Evolutionary conservation across 1,140 invertebrate genomes (phyloP), one percentile per base, ranked within the genome.

Genomic region (Aethina tumida): DNA sequence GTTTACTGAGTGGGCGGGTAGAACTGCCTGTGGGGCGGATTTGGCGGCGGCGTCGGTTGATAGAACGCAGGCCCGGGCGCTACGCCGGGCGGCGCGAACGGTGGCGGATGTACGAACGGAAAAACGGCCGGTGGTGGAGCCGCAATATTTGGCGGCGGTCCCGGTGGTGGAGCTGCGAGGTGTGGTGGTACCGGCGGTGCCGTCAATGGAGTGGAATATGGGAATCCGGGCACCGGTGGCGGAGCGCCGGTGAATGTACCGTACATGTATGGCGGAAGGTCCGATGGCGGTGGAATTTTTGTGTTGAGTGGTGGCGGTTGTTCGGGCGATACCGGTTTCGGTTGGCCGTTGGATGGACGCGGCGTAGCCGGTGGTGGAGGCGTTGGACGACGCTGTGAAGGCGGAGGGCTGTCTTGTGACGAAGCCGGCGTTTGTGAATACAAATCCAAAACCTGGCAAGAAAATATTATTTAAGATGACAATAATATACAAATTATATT

Each of bases 401-500:
- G 32, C 2, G 74, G 64, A 22, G 79, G 79, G 18, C 78, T 81
- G 47, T 81, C 78, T 4, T 69, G 69, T 7, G 69, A 64, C 8
- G 64, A 57, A 4, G 59, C 68, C 39, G 74, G 69, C 24, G 79
- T 72, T 55, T 79, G 74, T 3, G 81, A 84, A 63, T 89, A 89
- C 41, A 89, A 62, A 66, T 96, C 91, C 47, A 96, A 65, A 10
- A 93, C 86, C 68, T 68, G 51, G 0, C 35, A 57, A 45, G 26
- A 15, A 19, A 36, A 37, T 18, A 40, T 44, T 14, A 37, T 30
- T 12, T 6, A 21, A 19, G 21, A 34, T 18, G 3, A 46, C 13
- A 31, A 16, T 13, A 21, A 28, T 13, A n/a, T 27, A 27, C 33
- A 30, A 37, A 20, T 36, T 31, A 27, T 18, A 22, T 15, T 26